Evolutionary conservation across 2,888 invertebrate genomes (phyloP).

Genomic region (Microplitis deprimator): DNA sequence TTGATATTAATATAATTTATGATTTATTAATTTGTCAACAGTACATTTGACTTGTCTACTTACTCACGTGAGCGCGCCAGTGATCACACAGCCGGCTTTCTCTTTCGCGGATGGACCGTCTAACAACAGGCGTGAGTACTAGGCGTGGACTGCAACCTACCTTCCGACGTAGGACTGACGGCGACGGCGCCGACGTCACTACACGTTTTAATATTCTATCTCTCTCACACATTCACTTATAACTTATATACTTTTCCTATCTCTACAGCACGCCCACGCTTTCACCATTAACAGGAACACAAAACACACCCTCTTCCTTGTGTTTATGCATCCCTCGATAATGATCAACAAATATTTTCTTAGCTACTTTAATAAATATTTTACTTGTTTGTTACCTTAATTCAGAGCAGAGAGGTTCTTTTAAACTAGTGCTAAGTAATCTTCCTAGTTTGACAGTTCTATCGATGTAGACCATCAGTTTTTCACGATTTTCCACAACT

Average conservation of each 20-base stretch:
- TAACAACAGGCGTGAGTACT: slow-evolving; percentile 28
- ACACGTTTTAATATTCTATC: background rate
- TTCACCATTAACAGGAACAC: background rate
- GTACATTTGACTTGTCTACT: slow-evolving; percentile 20
- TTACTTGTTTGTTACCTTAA: slow-evolving; percentile 55
- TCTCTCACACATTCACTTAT: background rate
- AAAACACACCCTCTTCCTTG: slow-evolving; percentile 11
- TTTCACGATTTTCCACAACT: slow-evolving; percentile 76
- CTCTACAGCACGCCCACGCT: slow-evolving; percentile 14
- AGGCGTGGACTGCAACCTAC: slow-evolving; percentile 37
- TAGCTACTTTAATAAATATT: background rate
- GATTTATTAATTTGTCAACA: background rate
- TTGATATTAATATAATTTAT: background rate
- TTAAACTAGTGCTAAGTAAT: slow-evolving; percentile 77
- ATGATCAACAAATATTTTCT: background rate
- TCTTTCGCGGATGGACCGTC: slow-evolving; percentile 25
- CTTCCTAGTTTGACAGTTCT: slow-evolving; percentile 81
- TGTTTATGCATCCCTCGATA: background rate
- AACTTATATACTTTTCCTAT: background rate
- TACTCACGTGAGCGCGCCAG: slow-evolving; percentile 25
- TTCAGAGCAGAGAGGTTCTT: slow-evolving; percentile 74
- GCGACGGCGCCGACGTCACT: slow-evolving; percentile 33
- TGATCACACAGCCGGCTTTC: slow-evolving; percentile 29
- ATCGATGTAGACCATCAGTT: slow-evolving; percentile 80
- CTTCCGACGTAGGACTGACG: slow-evolving; percentile 26